phyloP scores from a whole-genome alignment of 2,888 invertebrate genomes.

The Escarpia spicata region DNA sequence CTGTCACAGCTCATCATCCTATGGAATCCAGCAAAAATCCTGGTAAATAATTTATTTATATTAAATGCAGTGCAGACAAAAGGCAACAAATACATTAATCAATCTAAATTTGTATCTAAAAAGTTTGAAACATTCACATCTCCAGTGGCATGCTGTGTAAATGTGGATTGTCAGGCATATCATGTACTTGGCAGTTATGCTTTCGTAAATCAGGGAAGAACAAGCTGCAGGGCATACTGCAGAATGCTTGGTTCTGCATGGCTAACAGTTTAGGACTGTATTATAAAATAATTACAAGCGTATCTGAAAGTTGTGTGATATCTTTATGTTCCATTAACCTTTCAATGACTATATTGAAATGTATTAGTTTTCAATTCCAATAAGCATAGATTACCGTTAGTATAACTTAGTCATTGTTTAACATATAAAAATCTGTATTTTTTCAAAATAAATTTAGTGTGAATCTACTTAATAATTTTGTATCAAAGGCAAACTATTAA shows the following conservation, averaged over 20 bases:
- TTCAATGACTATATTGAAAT: not conserved
- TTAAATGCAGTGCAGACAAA: not conserved
- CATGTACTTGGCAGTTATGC: not conserved
- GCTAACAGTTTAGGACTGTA: not conserved
- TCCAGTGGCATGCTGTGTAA: not conserved
- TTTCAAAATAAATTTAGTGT: too few relatives aligned
- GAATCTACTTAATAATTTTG: too few relatives aligned
- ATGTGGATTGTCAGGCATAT: not conserved
- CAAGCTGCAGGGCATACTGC: not conserved
- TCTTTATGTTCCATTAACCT: not conserved
- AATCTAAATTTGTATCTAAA: not conserved
- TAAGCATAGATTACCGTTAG: not conserved
- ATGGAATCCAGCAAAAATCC: not conserved
- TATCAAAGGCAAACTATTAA: not conserved
- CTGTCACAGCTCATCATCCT: not conserved
- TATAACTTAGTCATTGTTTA: not conserved
- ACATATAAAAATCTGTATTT: too few relatives aligned
- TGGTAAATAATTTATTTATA: not conserved
- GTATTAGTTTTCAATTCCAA: not conserved
- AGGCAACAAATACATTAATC: too few relatives aligned
- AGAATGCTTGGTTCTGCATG: not conserved
- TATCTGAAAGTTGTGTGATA: not conserved
- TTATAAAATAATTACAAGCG: not conserved
- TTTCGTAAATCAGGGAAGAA: not conserved
- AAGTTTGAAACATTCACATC: not conserved